A percentile compares a stretch with the other conserved stretches of the same genome.
phyloP scores from a whole-genome alignment of 2,888 invertebrate species.

The Drosophila koepferae region DNA sequence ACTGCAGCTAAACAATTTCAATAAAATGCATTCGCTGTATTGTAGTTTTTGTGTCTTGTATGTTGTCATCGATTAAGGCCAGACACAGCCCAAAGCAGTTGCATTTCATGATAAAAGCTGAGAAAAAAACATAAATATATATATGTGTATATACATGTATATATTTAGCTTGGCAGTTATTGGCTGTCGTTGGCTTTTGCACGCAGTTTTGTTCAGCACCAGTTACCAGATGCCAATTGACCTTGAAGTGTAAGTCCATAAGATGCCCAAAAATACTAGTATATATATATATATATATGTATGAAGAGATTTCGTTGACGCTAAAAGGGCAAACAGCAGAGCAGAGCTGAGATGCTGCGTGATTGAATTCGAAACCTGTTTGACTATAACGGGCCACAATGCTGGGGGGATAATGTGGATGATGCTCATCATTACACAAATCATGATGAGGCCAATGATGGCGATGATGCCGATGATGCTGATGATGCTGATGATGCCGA shows the following conservation, averaged over 20 bases:
- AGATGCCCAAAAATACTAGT: constrained; percentile 18
- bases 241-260: constrained; percentile 65
- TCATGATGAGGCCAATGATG: constrained; percentile 16
- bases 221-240: constrained; percentile 55
- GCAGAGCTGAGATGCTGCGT: constrained; percentile 22
- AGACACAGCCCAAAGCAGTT: constrained; percentile 65
- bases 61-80: constrained; percentile 74
- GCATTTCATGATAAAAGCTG: constrained; percentile 57
- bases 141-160: too few species aligned
- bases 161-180: constrained; percentile 22
- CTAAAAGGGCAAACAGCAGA: constrained; percentile 60
- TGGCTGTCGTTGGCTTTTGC: constrained; percentile 32
- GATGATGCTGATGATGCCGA: neutral
- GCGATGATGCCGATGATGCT: neutral
- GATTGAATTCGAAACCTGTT: constrained; percentile 53
- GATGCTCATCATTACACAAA: constrained; percentile 15
- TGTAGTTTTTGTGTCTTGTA: constrained; percentile 10
- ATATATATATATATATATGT: neutral
- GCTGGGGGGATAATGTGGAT: constrained; percentile 25
- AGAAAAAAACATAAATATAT: neutral
- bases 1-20: constrained; percentile 47
- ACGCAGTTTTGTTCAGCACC: constrained; percentile 40
- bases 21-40: constrained; percentile 48
- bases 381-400: constrained; percentile 57
- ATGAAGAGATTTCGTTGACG: constrained; percentile 23